Base-by-base conservation (phyloP, 2,888 invertebrate genomes). In the Dryococelus australis region DNA sequence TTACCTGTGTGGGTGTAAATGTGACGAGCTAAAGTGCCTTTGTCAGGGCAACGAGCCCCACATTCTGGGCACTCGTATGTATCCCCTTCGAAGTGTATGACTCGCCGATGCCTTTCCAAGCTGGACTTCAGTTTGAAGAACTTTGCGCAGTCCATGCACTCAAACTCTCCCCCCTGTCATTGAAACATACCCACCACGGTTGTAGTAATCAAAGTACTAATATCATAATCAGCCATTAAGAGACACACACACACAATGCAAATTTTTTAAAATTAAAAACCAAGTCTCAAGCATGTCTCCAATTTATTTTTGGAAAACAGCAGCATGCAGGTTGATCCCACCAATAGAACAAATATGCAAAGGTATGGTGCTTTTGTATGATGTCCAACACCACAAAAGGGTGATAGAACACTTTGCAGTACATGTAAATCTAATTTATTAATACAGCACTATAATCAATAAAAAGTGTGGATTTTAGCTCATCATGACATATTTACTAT, bases 51-150 rank as follows among this genome's bases (percentile, higher is more conserved):
- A n/a, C 94, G 93, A 0, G 95, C 95, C 87, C 93, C 93, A 90
- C 97, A 97, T 87, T 95, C 94, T 2, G 93, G 92, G 91, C 97
- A 97, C 3, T 93, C 92, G 89, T 94, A 94, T 88, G 94, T 94
- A 84, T 94, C 94, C 78, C 94, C 93, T 88, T 93, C 94, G 85
- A 96, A 95, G 91, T 97, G 97, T 88, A 97, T 95, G 24, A 95
- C 94, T 86, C 94, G 93, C 26, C 94, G 92, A 92, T 97, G 97
- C 12, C 95, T 93, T 85, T 94, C 94, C 88, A 95, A 94, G 89
- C 95, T 96, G 43, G 94, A 93, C 91, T 95, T 94, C 65, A 95
- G 94, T 90, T 95, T 95, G 91, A 97, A 97, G 6, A 95, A 94
- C 91, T 97, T 96, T 20, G 94, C 94, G 90, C 97, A 98, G 89